Conservation (phyloP, 1,140 invertebrate species). For the Pantala flavescens region DNA sequence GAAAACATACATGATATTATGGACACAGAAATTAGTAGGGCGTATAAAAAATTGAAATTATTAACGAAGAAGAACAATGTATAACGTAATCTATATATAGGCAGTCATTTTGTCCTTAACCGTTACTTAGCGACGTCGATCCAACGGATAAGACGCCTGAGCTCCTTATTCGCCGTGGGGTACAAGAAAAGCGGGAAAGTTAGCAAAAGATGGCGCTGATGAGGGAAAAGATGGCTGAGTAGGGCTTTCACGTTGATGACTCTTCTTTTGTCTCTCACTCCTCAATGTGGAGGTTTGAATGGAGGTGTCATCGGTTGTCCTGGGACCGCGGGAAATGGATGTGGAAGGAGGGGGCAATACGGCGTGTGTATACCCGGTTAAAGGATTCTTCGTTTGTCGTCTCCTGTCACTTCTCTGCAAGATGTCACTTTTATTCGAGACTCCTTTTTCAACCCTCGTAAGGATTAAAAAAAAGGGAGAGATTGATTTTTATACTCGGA, state of each 20-base stretch:
- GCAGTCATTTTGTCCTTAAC: too few relatives aligned
- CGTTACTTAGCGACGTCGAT: too few relatives aligned
- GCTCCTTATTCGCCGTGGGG: not conserved
- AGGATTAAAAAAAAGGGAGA: too few relatives aligned
- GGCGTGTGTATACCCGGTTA: not conserved
- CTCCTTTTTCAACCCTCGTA: too few relatives aligned
- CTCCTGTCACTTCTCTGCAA: not conserved
- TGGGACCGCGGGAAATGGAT: not conserved
- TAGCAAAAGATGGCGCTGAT: not conserved
- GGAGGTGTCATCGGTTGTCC: not conserved
- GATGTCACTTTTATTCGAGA: too few relatives aligned
- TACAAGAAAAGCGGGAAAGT: not conserved
- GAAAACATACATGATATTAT: too few relatives aligned
- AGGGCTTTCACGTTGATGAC: constrained; percentile 7
- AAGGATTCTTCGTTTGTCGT: not conserved
- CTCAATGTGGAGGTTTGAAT: not conserved
- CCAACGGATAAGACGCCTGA: too few relatives aligned
- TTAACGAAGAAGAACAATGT: too few relatives aligned
- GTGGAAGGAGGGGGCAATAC: not conserved
- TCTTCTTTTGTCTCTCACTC: not conserved
- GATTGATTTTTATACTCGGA: too few relatives aligned
- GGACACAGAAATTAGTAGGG: too few relatives aligned
- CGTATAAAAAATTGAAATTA: too few relatives aligned
- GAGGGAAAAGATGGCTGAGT: not conserved
- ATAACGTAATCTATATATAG: too few relatives aligned